A percentile compares a stretch with the other conserved stretches of the same genome.
Evolutionary conservation across 2,888 invertebrate species (phyloP).

Genomic region (Drosophila crucigera): DNA sequence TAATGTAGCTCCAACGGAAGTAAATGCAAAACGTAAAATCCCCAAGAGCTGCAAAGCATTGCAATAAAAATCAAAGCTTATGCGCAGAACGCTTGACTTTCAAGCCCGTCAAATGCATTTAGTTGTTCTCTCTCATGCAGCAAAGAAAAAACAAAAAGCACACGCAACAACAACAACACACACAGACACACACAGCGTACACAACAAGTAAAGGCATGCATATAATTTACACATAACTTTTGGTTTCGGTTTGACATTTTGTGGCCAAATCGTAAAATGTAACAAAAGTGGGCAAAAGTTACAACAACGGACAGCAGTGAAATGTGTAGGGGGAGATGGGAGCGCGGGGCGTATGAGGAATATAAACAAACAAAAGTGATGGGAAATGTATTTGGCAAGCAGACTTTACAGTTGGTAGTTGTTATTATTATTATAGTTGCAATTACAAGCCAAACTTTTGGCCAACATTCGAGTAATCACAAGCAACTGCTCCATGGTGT

Average conservation of each 20-base stretch:
- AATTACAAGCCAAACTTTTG: constrained; percentile 46
- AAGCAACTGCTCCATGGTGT: constrained; percentile 29
- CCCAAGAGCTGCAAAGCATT: constrained; percentile 13
- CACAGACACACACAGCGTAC: not conserved
- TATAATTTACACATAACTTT: constrained; percentile 73
- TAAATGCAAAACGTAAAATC: constrained; percentile 11
- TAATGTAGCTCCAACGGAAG: not conserved
- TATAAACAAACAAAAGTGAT: constrained; percentile 25
- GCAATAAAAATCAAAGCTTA: constrained; percentile 68
- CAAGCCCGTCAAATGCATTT: constrained; percentile 57
- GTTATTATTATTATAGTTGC: constrained; percentile 28
- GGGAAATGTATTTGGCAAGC: constrained; percentile 50
- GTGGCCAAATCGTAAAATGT: constrained; percentile 77
- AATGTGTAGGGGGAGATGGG: too few species aligned
- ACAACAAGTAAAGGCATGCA: constrained; percentile 12
- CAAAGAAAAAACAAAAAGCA: not conserved
- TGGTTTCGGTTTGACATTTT: constrained; percentile 78
- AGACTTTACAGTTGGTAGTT: constrained; percentile 23
- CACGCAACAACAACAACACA: not conserved
- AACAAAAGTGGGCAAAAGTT: constrained; percentile 70
- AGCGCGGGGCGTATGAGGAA: not conserved
- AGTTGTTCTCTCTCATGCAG: constrained; percentile 6
- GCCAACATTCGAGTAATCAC: constrained; percentile 50
- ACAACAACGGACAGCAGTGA: constrained; percentile 26
- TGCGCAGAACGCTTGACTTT: constrained; percentile 56